A percentile compares a stretch with the other conserved stretches of the same genome.
phyloP scores from a whole-genome alignment of 2,888 invertebrate species.

The Callyntrura guangdongensis region DNA sequence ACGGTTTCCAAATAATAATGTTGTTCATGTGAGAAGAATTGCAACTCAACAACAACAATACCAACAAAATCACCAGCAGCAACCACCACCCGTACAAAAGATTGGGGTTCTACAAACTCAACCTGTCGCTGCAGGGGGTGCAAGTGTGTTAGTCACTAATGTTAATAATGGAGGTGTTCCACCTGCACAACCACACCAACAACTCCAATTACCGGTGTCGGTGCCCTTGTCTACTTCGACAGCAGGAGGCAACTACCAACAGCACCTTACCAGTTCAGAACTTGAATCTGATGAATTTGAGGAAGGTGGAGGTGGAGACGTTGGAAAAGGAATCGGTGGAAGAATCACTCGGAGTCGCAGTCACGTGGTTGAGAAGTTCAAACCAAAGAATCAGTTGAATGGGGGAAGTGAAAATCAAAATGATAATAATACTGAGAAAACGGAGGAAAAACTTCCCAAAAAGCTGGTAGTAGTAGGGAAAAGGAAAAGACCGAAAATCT shows the following conservation, averaged over 20 bases:
- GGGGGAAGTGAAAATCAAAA: conserved; percentile 4
- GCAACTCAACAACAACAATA: conserved; percentile 45
- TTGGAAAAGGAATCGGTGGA: background rate
- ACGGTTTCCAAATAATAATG: conserved; percentile 50
- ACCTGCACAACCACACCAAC: background rate
- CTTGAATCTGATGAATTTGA: background rate
- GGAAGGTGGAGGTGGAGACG: background rate
- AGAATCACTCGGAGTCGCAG: background rate
- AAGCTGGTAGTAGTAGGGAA: no score
- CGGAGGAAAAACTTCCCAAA: background rate
- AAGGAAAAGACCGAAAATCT: background rate
- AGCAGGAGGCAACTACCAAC: background rate
- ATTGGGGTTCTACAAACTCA: background rate
- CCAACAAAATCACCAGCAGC: no score
- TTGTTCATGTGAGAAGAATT: conserved; percentile 64
- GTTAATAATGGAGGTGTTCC: background rate
- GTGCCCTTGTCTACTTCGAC: background rate
- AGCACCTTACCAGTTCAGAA: background rate
- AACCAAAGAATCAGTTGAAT: background rate
- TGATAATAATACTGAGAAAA: background rate
- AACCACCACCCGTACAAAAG: background rate
- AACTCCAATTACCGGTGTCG: background rate
- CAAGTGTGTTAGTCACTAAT: background rate
- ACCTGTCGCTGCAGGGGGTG: background rate
- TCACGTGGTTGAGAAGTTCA: background rate